Evolutionary conservation across 1,140 invertebrate genomes (phyloP).

Genomic region (Eufriesea mexicana): DNA sequence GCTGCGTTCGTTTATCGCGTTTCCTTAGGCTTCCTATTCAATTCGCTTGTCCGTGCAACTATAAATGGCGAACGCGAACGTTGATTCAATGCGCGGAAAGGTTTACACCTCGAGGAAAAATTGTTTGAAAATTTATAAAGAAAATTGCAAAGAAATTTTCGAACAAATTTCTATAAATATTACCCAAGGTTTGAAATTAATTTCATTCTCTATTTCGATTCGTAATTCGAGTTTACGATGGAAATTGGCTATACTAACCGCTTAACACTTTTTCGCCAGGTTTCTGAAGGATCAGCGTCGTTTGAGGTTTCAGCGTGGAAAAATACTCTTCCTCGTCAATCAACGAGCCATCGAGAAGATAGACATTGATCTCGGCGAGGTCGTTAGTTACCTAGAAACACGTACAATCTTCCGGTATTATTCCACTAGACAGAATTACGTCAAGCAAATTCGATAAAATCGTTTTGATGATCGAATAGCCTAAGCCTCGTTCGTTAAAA

Average conservation of each 20-base stretch:
- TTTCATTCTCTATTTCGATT: no score
- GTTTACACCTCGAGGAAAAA: no score
- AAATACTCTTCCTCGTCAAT: constrained; percentile 91
- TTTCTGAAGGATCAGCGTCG: constrained; percentile 86
- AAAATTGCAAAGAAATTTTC: no score
- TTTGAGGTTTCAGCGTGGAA: constrained; percentile 87
- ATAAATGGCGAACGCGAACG: no score
- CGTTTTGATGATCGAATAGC: no score
- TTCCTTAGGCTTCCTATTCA: background rate
- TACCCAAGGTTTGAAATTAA: no score
- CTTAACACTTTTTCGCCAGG: constrained; percentile 85
- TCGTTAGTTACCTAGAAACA: constrained; percentile 73
- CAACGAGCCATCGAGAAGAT: constrained; percentile 87
- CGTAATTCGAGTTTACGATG: background rate
- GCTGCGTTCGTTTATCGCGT: background rate
- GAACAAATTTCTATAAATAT: no score
- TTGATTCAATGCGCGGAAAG: no score
- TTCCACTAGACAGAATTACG: background rate
- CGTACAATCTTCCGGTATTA: constrained; percentile 48
- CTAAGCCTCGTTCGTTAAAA: no score
- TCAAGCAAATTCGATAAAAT: no score
- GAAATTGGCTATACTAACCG: constrained; percentile 79
- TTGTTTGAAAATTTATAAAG: no score
- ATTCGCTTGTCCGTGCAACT: no score
- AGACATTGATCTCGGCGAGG: constrained; percentile 77